Percentiles rank a stretch among this genome's conserved stretches.
Conservation (phyloP, 2,888 invertebrate species). For the Diarsia brunnea region DNA sequence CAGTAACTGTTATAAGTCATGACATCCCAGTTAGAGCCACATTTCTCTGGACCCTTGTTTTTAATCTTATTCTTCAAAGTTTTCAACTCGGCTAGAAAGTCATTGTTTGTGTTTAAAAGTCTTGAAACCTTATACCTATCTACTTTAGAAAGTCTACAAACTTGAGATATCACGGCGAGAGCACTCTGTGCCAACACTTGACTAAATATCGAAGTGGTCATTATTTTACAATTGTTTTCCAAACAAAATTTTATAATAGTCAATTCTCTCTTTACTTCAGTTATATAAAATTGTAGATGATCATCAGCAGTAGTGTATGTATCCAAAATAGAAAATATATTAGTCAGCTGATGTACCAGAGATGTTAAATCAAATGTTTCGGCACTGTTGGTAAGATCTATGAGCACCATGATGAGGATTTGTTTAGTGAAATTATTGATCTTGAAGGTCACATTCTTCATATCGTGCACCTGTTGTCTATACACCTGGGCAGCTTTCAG, state of each 20-base stretch:
- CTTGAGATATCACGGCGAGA: slow-evolving; percentile 88
- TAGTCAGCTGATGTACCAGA: slow-evolving; percentile 85
- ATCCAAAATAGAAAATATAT: slow-evolving; percentile 88
- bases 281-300: slow-evolving; percentile 86
- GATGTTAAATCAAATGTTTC: slow-evolving; percentile 87
- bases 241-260: slow-evolving; percentile 88
- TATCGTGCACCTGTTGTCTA: slow-evolving; percentile 85
- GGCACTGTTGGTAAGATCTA: slow-evolving; percentile 87
- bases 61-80: slow-evolving; percentile 75
- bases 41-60: slow-evolving; percentile 69
- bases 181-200: slow-evolving; percentile 87
- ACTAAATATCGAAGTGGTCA: slow-evolving; percentile 88
- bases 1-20: slow-evolving; percentile 89
- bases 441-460: slow-evolving; percentile 87
- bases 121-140: slow-evolving; percentile 89
- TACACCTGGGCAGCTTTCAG: slow-evolving; percentile 87
- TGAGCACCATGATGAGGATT: slow-evolving; percentile 88
- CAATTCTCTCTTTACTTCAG: slow-evolving; percentile 88
- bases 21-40: slow-evolving; percentile 83
- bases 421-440: slow-evolving; percentile 89
- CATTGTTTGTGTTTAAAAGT: slow-evolving; percentile 86
- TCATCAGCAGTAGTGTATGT: slow-evolving; percentile 85
- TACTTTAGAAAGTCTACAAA: slow-evolving; percentile 86
- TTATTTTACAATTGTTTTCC: slow-evolving; percentile 88
- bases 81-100: slow-evolving; percentile 83